Evolutionary conservation across 2,113 vertebrate species (phyloP), one percentile per base, ranked within the genome.

Genomic region (Mirounga angustirostris): DNA sequence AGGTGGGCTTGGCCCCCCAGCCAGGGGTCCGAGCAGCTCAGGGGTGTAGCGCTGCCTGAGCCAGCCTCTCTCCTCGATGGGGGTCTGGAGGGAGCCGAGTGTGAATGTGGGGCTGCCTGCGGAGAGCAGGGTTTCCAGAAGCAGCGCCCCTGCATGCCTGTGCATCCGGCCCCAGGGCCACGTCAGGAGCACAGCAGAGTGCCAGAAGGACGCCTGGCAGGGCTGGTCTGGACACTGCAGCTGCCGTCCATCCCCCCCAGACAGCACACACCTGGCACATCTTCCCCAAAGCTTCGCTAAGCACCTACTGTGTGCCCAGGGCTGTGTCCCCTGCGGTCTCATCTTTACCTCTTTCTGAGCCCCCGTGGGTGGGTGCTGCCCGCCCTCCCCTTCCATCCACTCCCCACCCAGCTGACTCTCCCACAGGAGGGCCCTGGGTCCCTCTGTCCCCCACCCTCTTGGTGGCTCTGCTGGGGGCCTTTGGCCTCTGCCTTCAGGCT

Each of bases 261-360:
- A 18, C 24, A 0, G 4, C 30, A 16, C 46, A 4, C 26, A 4
- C 14, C 30, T 50, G 58, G 13, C 3, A 0, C 50, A 9, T 65
- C 58, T 56, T 24, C 19, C 19, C 59, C 28, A 30, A 3, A 21
- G 10, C 28, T 43, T 71, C 11, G 0, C 16, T 21, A 5, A 40
- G 52, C 5, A 0, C 83, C 36, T 8, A 0, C 40, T 5, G 7
- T 4, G 1, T 26, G 26, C 26, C 9, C 5, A 15, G 56, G 0
- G 36, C 65, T 3, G 0, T 2, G 54, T 65, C 2, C 30, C 3
- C 4, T 33, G 24, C 2, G 4, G 8, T 7, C 4, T 4, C 30
- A 8, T 46, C 28, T 2, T 85, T 13, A 36, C 73, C 36, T 43
- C 33, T 69, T 65, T 54, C 36, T 63, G 43, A 93, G 56, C 15